Conservation (phyloP, 2,888 invertebrate species). For the Acrobeloides nanus region DNA sequence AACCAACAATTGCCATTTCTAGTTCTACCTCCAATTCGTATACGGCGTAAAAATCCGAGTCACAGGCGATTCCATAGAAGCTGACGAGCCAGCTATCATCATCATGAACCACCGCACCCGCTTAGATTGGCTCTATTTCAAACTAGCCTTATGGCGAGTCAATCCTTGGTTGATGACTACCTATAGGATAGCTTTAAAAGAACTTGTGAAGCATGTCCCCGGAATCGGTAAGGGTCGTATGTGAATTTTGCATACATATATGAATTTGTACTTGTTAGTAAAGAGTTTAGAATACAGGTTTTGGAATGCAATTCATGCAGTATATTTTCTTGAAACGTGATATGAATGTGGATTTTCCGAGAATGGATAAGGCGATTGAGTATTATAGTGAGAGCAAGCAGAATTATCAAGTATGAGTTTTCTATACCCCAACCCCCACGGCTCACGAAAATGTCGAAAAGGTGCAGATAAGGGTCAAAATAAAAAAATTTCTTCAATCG, state of each 20-base stretch:
- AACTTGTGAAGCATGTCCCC: constrained; percentile 71
- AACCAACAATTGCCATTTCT: constrained; percentile 12
- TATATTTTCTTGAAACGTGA: constrained; percentile 76
- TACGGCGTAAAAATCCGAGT: constrained; percentile 43
- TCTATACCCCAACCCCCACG: too few species aligned
- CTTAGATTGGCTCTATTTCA: constrained; percentile 83
- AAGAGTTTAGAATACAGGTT: constrained; percentile 52
- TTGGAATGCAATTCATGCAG: constrained; percentile 77
- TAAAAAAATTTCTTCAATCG: too few species aligned
- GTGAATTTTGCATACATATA: neutral
- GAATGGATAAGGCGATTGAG: constrained; percentile 66
- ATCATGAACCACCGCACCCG: constrained; percentile 65
- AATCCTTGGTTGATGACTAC: constrained; percentile 57
- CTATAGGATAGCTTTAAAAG: constrained; percentile 76
- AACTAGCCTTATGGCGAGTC: constrained; percentile 74
- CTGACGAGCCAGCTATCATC: constrained; percentile 68
- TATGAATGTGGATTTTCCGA: constrained; percentile 70
- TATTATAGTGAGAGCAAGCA: constrained; percentile 67
- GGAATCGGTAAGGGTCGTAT: constrained; percentile 66
- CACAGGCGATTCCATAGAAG: constrained; percentile 44
- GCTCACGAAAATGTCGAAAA: too few species aligned
- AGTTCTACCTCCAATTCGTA: constrained; percentile 48
- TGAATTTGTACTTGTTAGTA: neutral
- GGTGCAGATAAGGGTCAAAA: too few species aligned
- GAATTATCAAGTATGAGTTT: constrained; percentile 60